phyloP scores from a whole-genome alignment of 2,888 invertebrate genomes.

The Agonum fuliginosum region DNA sequence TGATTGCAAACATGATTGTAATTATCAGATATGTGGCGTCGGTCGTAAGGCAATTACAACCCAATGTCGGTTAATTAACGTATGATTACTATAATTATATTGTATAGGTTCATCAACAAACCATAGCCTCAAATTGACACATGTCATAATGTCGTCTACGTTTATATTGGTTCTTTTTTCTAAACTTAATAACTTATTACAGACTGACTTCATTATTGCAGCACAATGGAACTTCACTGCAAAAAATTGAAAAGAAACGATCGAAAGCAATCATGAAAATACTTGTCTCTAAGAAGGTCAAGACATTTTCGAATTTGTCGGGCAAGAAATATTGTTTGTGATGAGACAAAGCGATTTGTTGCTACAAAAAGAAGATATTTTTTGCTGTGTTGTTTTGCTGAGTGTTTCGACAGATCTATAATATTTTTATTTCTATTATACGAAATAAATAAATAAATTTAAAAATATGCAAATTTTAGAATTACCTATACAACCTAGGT shows the following conservation, averaged over 20 bases:
- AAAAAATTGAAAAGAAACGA: conserved; percentile 10
- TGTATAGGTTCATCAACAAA: conserved; percentile 15
- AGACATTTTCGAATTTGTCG: conserved; percentile 34
- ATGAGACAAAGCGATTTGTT: conserved; percentile 35
- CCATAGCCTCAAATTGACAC: background rate
- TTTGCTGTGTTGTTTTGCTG: too few species aligned
- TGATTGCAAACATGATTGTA: conserved; percentile 6
- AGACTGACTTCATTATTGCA: conserved; percentile 6
- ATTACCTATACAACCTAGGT: too few species aligned
- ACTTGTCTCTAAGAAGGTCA: conserved; percentile 18
- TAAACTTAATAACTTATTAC: conserved; percentile 17
- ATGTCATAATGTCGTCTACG: background rate
- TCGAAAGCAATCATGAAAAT: conserved; percentile 38
- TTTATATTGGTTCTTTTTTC: background rate
- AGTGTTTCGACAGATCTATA: too few species aligned
- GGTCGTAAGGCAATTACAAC: conserved; percentile 12
- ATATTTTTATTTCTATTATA: too few species aligned
- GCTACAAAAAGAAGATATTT: too few species aligned
- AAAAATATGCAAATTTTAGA: too few species aligned
- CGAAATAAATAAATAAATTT: too few species aligned
- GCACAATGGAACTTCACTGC: background rate
- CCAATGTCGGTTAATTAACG: conserved; percentile 30
- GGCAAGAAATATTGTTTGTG: conserved; percentile 32
- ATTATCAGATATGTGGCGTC: background rate
- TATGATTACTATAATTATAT: conserved; percentile 12